Evolutionary conservation across 2,113 vertebrate species (phyloP).

Genomic region (Tursiops truncatus): DNA sequence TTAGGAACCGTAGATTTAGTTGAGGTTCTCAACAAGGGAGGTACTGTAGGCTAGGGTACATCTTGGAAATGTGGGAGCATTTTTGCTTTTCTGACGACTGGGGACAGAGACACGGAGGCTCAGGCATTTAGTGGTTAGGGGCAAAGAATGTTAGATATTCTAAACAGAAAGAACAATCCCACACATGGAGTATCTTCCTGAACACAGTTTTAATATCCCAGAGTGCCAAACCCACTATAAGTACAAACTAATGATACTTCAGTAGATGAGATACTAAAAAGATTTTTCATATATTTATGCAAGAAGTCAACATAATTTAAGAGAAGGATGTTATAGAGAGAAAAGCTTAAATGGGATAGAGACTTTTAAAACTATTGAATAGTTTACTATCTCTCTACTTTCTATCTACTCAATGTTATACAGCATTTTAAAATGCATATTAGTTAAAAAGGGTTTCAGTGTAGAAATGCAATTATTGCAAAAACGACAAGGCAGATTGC

Average conservation of each 20-base stretch:
- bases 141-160: neutral
- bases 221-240: neutral
- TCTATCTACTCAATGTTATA: neutral
- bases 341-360: conserved; percentile 22
- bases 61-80: neutral
- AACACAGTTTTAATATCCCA: neutral
- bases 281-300: neutral
- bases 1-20: neutral
- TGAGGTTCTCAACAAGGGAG: neutral
- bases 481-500: conserved; percentile 40
- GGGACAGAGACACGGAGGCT: neutral
- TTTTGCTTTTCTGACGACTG: neutral
- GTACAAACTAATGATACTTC: conserved; percentile 9
- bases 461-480: conserved; percentile 34
- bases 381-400: conserved; percentile 44
- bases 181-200: neutral
- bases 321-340: neutral
- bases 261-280: conserved; percentile 32
- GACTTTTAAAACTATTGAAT: conserved; percentile 45
- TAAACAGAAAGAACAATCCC: neutral
- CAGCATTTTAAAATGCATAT: neutral
- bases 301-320: conserved; percentile 49
- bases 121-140: neutral
- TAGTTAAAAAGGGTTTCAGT: conserved; percentile 35
- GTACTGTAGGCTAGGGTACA: neutral